Base-by-base conservation (phyloP, 2,113 vertebrate genomes). In the Rhipidura dahli region DNA sequence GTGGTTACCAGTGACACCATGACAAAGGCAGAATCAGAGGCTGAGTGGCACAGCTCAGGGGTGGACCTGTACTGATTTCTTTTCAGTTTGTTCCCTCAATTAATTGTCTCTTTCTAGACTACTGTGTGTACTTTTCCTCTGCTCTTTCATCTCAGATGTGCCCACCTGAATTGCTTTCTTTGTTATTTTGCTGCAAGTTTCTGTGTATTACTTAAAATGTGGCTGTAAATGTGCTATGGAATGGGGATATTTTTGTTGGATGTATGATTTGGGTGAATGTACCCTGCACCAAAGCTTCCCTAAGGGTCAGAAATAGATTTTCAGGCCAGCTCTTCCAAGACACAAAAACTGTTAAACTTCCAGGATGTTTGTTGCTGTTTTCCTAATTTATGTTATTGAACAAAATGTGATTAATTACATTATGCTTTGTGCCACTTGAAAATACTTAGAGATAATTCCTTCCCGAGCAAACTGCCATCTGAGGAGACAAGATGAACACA, bases 361-460 rank as follows among this genome's bases (percentile, higher is more conserved):
- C 78, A 54, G 50, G 13, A 5, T 51, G 39, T 54, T 91, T 93
- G 70, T 76, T 85, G 42, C 8, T 77, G 9, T 14, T 65, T 78
- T 64, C 47, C 27, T 83, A 28, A 93, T 92, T 86, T 66, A 35
- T 37, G 37, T 75, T n/a, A 56, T 44, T 80, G 72, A 76, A 63
- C 2, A 3, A 90, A 54, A 44, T 64, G 64, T 37, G 82, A 77
- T 87, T 88, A 24, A 26, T 19, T 60, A 19, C 83, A 50, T 93
- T 88, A 33, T 42, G 30, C 49, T 60, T 92, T 83, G n/a, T 31
- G 24, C 31, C 56, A 59, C 89, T 89, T 81, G 21, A 83, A 81
- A 77, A 69, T 57, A 69, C 76, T 89, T 89, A 89, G 85, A 91
- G 72, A 87, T 89, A 87, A 94, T 94, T 93, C 80, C 49, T 81